Percentiles rank a stretch among this genome's conserved stretches.
These are phyloP conservation scores for Catocala nupta DNA, from an alignment of 2,888 invertebrate genomes.

Conservation along the genomic window DNA sequence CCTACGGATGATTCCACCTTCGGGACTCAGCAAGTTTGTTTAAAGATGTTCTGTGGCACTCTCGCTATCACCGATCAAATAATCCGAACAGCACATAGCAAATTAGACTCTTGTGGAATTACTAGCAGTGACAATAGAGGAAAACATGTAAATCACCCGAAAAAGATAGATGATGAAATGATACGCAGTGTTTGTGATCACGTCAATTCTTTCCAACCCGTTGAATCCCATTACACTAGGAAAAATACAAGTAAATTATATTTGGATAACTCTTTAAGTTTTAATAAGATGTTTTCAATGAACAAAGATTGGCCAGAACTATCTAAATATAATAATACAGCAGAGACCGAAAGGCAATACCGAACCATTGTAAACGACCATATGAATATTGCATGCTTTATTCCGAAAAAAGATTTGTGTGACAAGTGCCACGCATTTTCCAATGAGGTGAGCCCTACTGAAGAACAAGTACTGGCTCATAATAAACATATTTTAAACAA, in stretches of 20 bases:
- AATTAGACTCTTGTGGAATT: constrained; percentile 19
- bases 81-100: constrained; percentile 28
- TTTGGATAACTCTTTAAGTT: constrained; percentile 19
- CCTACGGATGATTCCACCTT: constrained; percentile 6
- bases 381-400: constrained; percentile 15
- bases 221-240: constrained; percentile 29
- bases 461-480: constrained; percentile 9
- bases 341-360: constrained; percentile 27
- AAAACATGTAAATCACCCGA: constrained; percentile 26
- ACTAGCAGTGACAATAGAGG: constrained; percentile 27
- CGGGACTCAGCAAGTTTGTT: constrained; percentile 19
- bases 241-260: constrained; percentile 32
- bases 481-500: constrained; percentile 13
- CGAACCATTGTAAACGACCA: constrained; percentile 22
- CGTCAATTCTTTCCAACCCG: constrained; percentile 22
- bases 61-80: constrained; percentile 22
- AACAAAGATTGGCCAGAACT: constrained; percentile 33
- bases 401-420: constrained; percentile 19
- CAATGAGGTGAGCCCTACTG: constrained; percentile 2
- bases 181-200: constrained; percentile 27
- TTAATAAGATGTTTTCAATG: constrained; percentile 31
- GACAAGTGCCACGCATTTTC: constrained; percentile 22
- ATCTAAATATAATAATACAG: constrained; percentile 22
- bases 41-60: constrained; percentile 18
- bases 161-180: constrained; percentile 16